Evolutionary conservation across 1,140 invertebrate species (phyloP).

Genomic region (Drosophila lowei): DNA sequence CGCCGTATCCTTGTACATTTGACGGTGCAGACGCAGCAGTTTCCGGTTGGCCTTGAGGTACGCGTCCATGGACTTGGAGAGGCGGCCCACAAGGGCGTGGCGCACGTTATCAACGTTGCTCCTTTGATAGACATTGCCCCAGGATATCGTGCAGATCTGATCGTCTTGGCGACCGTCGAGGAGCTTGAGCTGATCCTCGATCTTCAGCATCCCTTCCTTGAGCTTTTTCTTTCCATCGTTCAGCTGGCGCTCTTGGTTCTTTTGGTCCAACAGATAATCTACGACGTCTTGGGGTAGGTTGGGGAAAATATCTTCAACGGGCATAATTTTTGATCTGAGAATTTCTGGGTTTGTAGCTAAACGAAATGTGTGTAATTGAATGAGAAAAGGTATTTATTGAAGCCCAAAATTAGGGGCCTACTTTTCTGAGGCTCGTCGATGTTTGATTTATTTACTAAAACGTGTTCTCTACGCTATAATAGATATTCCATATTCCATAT

Average conservation of each 20-base stretch:
- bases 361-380: constrained; percentile 7
- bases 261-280: constrained; percentile 52
- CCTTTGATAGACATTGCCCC: constrained; percentile 51
- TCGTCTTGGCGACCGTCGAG: constrained; percentile 46
- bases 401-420: background rate
- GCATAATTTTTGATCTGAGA: constrained; percentile 18
- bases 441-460: constrained; percentile 1
- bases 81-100: constrained; percentile 12
- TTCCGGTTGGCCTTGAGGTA: constrained; percentile 50
- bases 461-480: background rate
- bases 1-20: constrained; percentile 35
- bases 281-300: constrained; percentile 50
- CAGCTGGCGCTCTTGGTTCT: constrained; percentile 46
- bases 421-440: background rate
- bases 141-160: constrained; percentile 44
- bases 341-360: constrained; percentile 3
- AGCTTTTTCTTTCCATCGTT: constrained; percentile 43
- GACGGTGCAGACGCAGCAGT: constrained; percentile 38
- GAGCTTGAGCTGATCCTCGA: constrained; percentile 38
- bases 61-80: constrained; percentile 31
- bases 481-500: constrained; percentile 27
- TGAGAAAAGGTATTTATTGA: background rate
- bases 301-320: constrained; percentile 10
- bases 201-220: constrained; percentile 40
- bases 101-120: constrained; percentile 45